Percentiles rank a stretch among this genome's conserved stretches.
Conservation (phyloP, 2,888 invertebrate genomes). For the Chromoteleia sp. region DNA sequence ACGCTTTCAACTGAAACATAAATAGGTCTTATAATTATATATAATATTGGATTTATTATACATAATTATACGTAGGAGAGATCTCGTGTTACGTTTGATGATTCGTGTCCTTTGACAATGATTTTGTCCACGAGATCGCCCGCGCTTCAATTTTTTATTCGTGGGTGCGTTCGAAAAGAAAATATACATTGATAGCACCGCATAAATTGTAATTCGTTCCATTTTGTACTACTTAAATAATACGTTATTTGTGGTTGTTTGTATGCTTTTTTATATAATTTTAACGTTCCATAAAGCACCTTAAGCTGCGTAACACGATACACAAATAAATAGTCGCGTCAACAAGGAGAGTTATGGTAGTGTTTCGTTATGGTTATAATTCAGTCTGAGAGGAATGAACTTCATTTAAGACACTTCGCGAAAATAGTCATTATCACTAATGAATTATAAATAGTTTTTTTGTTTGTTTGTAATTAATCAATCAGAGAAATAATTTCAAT, state of each 20-base stretch:
- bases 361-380: slow-evolving; percentile 40
- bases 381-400: slow-evolving; percentile 52
- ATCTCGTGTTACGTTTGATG: slow-evolving; percentile 1
- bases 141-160: slow-evolving; percentile 12
- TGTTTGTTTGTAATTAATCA: too few relatives aligned
- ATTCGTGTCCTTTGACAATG: neutral
- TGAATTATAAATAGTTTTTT: slow-evolving; percentile 1
- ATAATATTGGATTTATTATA: slow-evolving; percentile 72
- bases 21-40: slow-evolving; percentile 73
- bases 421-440: slow-evolving; percentile 12
- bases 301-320: slow-evolving; percentile 59
- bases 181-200: slow-evolving; percentile 78
- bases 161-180: slow-evolving; percentile 76
- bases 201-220: slow-evolving; percentile 39
- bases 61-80: slow-evolving; percentile 65
- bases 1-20: slow-evolving; percentile 73
- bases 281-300: slow-evolving; percentile 55
- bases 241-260: slow-evolving; percentile 36
- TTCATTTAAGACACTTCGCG: slow-evolving; percentile 29
- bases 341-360: slow-evolving; percentile 35
- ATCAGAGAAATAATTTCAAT: too few relatives aligned
- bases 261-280: slow-evolving; percentile 2
- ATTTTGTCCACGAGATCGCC: slow-evolving; percentile 2
- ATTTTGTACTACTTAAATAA: slow-evolving; percentile 73
- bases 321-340: slow-evolving; percentile 64